Percentiles rank a stretch among this genome's conserved stretches.
Evolutionary conservation across 2,113 vertebrate genomes (phyloP).

Genomic region (Ginglymostoma cirratum): DNA sequence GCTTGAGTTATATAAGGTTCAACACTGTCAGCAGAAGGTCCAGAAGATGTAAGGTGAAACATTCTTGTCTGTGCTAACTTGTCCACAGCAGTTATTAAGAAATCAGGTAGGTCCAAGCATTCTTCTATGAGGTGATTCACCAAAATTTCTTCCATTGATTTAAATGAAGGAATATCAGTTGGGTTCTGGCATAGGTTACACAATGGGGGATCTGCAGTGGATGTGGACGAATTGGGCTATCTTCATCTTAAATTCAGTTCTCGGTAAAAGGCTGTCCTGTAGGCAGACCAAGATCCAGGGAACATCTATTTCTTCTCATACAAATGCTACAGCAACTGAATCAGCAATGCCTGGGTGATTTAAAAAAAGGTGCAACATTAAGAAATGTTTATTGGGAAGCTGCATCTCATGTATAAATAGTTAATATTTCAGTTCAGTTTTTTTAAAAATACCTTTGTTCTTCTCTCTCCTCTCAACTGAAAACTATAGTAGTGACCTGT

Average conservation of each 20-base stretch:
- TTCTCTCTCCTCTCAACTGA: not conserved
- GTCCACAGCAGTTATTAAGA: not conserved
- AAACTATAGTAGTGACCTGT: not conserved
- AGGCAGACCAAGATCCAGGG: not conserved
- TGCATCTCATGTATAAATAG: not conserved
- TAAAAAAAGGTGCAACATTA: not conserved
- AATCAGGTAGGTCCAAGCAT: not conserved
- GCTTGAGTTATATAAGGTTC: not conserved
- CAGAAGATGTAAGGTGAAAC: not conserved
- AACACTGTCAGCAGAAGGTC: not conserved
- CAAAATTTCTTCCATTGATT: not conserved
- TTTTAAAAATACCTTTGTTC: not conserved
- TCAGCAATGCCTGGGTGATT: conserved; percentile 70
- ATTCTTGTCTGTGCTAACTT: too few species aligned
- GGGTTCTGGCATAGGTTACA: not conserved
- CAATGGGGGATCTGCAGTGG: too few species aligned
- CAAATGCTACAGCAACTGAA: conserved; percentile 64
- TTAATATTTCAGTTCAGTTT: not conserved
- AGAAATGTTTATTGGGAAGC: not conserved
- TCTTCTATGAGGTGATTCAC: not conserved
- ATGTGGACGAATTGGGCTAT: too few species aligned
- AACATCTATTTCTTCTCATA: conserved; percentile 55
- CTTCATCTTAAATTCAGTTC: not conserved
- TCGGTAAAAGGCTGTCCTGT: not conserved
- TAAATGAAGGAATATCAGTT: not conserved